Evolutionary conservation across 92 coral and sea anemone genomes (phyloP).

Genomic region (Isaurus tuberculatus): DNA sequence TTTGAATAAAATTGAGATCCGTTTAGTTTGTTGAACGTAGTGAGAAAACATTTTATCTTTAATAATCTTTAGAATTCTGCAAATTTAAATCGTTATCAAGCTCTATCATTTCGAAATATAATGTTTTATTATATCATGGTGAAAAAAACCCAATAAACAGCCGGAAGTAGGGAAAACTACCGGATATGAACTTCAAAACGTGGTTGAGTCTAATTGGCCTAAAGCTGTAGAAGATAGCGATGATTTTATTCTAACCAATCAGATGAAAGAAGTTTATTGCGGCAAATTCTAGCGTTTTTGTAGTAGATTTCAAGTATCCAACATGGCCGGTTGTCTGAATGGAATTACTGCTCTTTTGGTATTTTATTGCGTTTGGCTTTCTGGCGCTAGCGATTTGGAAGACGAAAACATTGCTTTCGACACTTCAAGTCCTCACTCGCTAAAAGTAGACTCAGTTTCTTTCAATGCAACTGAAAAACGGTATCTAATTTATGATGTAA

Average conservation of each 20-base stretch:
- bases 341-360: conserved; percentile 17
- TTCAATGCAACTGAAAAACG: conserved; percentile 66
- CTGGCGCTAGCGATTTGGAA: not conserved
- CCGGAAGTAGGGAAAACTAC: conserved; percentile 34
- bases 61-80: conserved; percentile 10
- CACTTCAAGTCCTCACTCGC: conserved; percentile 63
- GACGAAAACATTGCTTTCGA: conserved; percentile 77
- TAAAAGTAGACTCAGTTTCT: conserved; percentile 66
- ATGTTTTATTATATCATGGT: not conserved
- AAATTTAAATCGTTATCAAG: not conserved
- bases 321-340: conserved; percentile 20
- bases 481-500: conserved; percentile 93
- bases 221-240: not conserved
- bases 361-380: not conserved
- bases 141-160: not conserved
- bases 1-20: not conserved
- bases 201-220: conserved; percentile 19
- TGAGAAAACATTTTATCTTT: not conserved
- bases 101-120: not conserved
- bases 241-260: conserved; percentile 12
- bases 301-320: not conserved
- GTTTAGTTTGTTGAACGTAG: not conserved
- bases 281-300: conserved; percentile 34
- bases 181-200: conserved; percentile 22
- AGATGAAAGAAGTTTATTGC: conserved; percentile 1